Percentiles rank a stretch among this genome's conserved stretches.
Conservation (phyloP, 2,888 invertebrate species). For the Agrochola macilenta region DNA sequence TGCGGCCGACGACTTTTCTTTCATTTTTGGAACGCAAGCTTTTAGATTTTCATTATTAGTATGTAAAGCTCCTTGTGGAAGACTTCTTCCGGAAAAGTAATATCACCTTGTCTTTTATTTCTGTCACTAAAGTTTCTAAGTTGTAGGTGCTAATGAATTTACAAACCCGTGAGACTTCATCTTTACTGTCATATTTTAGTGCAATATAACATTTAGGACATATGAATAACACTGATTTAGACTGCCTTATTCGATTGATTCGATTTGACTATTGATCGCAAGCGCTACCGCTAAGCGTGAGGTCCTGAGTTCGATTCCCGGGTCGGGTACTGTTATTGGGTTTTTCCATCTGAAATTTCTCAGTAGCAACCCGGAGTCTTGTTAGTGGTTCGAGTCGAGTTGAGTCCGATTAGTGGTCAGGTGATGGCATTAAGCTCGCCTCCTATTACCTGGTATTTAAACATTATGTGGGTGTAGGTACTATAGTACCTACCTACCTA, state of each 20-base stretch:
- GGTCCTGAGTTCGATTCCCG: neutral
- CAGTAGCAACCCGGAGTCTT: too few species aligned
- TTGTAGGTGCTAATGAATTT: neutral
- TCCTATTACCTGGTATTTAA: too few species aligned
- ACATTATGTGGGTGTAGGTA: neutral
- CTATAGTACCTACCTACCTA: too few species aligned
- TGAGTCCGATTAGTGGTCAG: too few species aligned
- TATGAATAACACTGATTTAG: neutral
- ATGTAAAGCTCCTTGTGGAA: slow-evolving; percentile 12
- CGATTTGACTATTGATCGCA: too few species aligned
- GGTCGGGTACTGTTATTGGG: neutral
- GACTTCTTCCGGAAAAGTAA: neutral
- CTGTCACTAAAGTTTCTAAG: neutral
- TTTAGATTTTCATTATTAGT: slow-evolving; percentile 13
- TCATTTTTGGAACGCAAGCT: neutral
- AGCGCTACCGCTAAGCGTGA: neutral
- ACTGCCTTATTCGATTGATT: neutral
- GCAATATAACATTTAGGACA: too few species aligned
- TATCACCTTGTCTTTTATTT: too few species aligned
- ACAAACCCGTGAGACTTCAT: neutral
- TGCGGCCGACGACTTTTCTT: neutral
- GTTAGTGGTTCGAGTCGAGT: too few species aligned
- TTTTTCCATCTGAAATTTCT: neutral
- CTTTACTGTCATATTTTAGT: too few species aligned
- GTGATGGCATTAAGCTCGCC: too few species aligned